These are phyloP conservation scores for Seladonia tumulorum DNA, from an alignment of 2,888 invertebrate genomes.

Conservation along the genomic window DNA sequence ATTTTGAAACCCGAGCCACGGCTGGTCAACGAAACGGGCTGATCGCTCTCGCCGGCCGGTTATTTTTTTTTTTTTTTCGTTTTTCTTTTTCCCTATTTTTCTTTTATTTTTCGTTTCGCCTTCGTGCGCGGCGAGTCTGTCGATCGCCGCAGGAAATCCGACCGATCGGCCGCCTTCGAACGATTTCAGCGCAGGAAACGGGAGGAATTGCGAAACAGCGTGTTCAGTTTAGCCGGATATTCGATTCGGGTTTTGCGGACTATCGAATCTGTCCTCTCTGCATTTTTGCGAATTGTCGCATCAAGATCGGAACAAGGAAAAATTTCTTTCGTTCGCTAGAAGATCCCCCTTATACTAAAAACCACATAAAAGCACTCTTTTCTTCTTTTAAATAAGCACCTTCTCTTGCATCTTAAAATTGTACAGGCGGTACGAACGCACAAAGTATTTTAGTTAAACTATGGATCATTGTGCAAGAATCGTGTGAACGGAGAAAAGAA, in stretches of 20 bases:
- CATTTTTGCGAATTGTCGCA: neutral
- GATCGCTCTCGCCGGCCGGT: neutral
- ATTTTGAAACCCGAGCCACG: slow-evolving; percentile 75
- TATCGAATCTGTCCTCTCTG: neutral
- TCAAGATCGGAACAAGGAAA: no score
- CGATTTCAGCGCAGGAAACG: no score
- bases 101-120: neutral
- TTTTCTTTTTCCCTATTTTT: no score
- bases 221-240: neutral
- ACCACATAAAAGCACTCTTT: neutral
- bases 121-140: neutral
- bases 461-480: no score
- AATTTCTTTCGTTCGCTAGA: neutral
- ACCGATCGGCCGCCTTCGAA: neutral
- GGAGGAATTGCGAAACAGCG: neutral
- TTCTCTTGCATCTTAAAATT: neutral
- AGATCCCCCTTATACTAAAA: neutral
- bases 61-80: neutral
- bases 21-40: slow-evolving; percentile 11
- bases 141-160: neutral
- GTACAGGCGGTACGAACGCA: neutral
- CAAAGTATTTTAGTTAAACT: neutral
- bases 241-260: neutral
- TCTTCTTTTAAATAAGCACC: no score
- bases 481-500: no score